Conservation (phyloP, 2,113 vertebrate genomes). For the Clarias macrocephalus region DNA sequence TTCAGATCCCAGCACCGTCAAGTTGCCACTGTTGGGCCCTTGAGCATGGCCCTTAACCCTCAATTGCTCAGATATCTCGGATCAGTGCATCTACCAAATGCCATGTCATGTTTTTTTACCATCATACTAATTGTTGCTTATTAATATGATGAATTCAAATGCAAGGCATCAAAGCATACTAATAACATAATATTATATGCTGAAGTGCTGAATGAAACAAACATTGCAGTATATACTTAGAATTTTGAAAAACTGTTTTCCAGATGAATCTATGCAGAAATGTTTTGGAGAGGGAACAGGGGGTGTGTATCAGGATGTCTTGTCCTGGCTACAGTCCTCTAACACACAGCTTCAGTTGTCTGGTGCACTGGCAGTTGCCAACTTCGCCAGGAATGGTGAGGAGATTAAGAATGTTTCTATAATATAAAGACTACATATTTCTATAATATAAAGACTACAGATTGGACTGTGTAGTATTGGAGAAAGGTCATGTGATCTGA, state of each 20-base stretch:
- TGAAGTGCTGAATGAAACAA: background rate
- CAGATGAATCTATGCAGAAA: slow-evolving; percentile 75
- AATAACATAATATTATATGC: background rate
- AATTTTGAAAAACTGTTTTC: slow-evolving; percentile 7
- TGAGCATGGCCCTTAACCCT: no score
- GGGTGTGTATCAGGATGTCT: slow-evolving; percentile 68
- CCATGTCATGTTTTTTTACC: background rate
- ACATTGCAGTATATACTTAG: background rate
- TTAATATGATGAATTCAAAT: background rate
- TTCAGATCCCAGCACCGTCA: no score
- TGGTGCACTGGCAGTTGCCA: slow-evolving; percentile 65
- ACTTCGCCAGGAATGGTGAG: slow-evolving; percentile 67
- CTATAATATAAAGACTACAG: no score
- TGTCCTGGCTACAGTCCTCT: slow-evolving; percentile 69
- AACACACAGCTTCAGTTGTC: slow-evolving; percentile 73
- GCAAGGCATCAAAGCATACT: background rate
- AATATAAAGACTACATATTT: background rate
- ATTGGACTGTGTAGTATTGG: no score
- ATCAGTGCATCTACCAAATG: no score
- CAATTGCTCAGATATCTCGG: no score
- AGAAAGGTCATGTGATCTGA: no score
- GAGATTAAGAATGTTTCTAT: background rate
- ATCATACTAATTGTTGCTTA: background rate
- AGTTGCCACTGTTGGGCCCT: no score
- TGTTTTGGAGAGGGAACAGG: slow-evolving; percentile 70